A percentile compares a stretch with the other conserved stretches of the same genome.
These are phyloP conservation scores for Cryptoprocta ferox DNA, from an alignment of 2,797 vertebrate genomes.

Conservation along the genomic window DNA sequence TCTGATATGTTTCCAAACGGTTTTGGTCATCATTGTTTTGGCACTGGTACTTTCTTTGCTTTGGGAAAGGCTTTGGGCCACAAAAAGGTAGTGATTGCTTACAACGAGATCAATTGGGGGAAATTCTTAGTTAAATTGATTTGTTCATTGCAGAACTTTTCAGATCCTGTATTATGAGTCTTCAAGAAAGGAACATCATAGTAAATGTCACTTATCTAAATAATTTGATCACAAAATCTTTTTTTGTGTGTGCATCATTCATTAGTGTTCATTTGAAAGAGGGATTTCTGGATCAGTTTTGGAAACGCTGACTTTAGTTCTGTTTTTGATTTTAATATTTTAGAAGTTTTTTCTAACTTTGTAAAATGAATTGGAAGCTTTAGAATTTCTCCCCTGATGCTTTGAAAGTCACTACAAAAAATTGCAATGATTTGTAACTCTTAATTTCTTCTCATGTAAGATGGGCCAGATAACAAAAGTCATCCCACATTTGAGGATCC, in stretches of 20 bases:
- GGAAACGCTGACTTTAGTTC: not conserved
- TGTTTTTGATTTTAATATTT: not conserved
- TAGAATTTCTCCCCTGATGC: not conserved
- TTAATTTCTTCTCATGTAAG: not conserved
- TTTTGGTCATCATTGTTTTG: not conserved
- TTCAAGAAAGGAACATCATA: not conserved
- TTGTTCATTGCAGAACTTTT: not conserved
- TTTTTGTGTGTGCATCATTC: not conserved
- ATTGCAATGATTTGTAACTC: not conserved
- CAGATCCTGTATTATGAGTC: not conserved
- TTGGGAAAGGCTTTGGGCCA: not conserved
- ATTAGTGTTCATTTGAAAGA: not conserved
- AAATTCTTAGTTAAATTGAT: not conserved
- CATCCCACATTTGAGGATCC: not conserved
- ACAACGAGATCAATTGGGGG: not conserved
- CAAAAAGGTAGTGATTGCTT: not conserved
- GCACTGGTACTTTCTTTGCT: not conserved
- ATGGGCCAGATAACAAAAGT: not conserved
- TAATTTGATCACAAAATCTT: not conserved
- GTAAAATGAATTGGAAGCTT: constrained; percentile 4
- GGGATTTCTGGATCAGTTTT: not conserved
- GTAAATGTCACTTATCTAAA: not conserved
- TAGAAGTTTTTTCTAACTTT: not conserved
- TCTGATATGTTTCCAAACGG: not conserved
- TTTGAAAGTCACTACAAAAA: not conserved